phyloP scores from a whole-genome alignment of 2,113 vertebrate species.

The Myotis yumanensis region DNA sequence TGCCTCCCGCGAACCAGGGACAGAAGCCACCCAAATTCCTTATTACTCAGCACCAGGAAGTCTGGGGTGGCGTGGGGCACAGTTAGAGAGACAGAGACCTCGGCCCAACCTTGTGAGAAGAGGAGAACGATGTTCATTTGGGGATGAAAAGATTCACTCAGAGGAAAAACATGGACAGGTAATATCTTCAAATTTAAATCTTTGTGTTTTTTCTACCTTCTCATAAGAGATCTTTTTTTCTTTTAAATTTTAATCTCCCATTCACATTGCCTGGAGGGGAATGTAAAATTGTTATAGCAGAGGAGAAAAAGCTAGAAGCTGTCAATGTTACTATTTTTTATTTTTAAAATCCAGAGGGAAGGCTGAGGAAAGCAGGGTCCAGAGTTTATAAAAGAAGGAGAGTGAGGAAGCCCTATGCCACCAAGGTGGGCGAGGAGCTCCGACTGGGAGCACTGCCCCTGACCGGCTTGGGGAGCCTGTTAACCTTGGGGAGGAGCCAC shows the following conservation, averaged over 20 bases:
- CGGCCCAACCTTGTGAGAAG: not conserved
- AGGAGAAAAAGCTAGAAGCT: not conserved
- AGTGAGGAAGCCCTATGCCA: not conserved
- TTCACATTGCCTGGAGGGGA: not conserved
- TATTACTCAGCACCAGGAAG: not conserved
- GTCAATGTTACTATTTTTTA: not conserved
- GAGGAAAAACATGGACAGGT: not conserved
- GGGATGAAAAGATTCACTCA: not conserved
- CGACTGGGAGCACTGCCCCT: accelerated
- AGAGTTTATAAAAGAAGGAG: not conserved
- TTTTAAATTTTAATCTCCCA: not conserved
- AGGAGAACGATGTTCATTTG: not conserved
- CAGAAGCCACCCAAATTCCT: not conserved
- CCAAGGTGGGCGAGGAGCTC: not conserved
- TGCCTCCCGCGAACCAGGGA: not conserved
- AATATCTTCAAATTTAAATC: not conserved
- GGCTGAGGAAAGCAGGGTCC: not conserved
- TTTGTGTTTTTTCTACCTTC: not conserved
- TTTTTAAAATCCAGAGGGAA: not conserved
- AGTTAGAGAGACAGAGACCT: not conserved
- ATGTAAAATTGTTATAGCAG: not conserved
- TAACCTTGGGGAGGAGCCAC: not conserved
- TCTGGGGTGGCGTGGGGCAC: not conserved
- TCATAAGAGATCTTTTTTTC: not conserved
- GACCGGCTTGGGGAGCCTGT: not conserved